Base-by-base conservation (phyloP, 2,888 invertebrate species). In the Calliscelio sp. region DNA sequence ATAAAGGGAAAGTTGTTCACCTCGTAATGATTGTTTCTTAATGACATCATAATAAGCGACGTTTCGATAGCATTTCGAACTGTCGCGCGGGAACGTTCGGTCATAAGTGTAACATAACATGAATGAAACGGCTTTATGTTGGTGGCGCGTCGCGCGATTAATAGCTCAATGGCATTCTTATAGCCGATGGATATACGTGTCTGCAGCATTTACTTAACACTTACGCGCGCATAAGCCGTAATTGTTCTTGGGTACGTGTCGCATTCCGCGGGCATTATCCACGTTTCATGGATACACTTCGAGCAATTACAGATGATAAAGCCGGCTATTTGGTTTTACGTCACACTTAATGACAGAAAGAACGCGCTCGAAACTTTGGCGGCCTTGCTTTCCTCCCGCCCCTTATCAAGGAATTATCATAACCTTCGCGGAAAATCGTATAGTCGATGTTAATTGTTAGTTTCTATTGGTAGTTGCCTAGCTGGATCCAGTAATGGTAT, bases 1-100 rank as follows among this genome's bases (percentile, higher is more conserved):
- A 68, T 68, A 78, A 84, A 85, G 78, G 73, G 84, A 85, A 85
- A 85, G 84, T 81, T 85, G 84, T 74, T 85, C 57, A 85, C 84
- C 84, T 85, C 84, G 84, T 85, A 59, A 85, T 85, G 78, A 85
- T 85, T 85, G 81, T 81, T 85, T 32, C 32, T 77, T 78, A 77
- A 71, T 80, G 77, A 73, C 77, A 77, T 84, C 81, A n/a, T n/a
- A n/a, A 78, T 81, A 77, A 84, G 73, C 78, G 77, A 84, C 84
- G 77, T 74, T 71, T 80, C 70, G 80, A 66, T 84, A 66, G 16
- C 66, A 85, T 81, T 81, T 84, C 71, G 75, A n/a, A n/a, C 49
- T 80, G 65, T 65, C 63, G 41, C 63, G 51, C 75, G 66, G 14
- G 8, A 78, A 53, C 65, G 74, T 71, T 49, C 53, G 65, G 68